A percentile compares a stretch with the other conserved stretches of the same genome.
phyloP scores from a whole-genome alignment of 1,140 invertebrate genomes.

The Diplogasteroides magnus region DNA sequence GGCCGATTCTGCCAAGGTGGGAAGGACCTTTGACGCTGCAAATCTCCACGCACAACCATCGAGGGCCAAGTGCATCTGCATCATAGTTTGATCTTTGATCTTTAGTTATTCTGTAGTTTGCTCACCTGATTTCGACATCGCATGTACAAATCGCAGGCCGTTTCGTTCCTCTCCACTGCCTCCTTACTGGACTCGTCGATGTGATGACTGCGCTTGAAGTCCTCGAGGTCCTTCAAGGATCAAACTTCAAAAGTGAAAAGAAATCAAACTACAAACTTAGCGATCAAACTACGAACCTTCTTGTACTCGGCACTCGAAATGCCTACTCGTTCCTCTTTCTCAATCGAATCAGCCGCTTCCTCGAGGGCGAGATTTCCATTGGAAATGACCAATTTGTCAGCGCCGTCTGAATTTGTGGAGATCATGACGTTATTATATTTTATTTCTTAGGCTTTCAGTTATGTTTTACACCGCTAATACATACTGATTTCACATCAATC shows the following conservation, averaged over 20 bases:
- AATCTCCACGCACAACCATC: slow-evolving; percentile 32
- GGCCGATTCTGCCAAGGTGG: slow-evolving; percentile 23
- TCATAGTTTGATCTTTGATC: neutral
- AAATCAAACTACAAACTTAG: no score
- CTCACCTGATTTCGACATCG: slow-evolving; percentile 14
- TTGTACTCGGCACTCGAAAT: neutral
- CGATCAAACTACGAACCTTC: neutral
- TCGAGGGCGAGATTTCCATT: neutral
- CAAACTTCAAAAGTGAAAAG: no score
- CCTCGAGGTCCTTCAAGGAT: neutral
- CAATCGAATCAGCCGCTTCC: neutral
- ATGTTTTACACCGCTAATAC: no score
- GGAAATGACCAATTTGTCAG: neutral
- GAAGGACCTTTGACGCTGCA: slow-evolving; percentile 13
- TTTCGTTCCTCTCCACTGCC: slow-evolving; percentile 17
- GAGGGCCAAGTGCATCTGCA: slow-evolving; percentile 26
- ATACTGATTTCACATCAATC: no score
- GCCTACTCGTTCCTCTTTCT: neutral
- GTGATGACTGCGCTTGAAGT: neutral
- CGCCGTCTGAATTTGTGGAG: neutral
- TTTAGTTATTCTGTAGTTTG: neutral
- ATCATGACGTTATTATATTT: no score
- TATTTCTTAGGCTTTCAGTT: no score
- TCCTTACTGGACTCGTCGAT: neutral
- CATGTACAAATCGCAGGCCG: slow-evolving; percentile 28